Evolutionary conservation across 2,113 vertebrate species (phyloP).

Genomic region (Shinisaurus crocodilurus): DNA sequence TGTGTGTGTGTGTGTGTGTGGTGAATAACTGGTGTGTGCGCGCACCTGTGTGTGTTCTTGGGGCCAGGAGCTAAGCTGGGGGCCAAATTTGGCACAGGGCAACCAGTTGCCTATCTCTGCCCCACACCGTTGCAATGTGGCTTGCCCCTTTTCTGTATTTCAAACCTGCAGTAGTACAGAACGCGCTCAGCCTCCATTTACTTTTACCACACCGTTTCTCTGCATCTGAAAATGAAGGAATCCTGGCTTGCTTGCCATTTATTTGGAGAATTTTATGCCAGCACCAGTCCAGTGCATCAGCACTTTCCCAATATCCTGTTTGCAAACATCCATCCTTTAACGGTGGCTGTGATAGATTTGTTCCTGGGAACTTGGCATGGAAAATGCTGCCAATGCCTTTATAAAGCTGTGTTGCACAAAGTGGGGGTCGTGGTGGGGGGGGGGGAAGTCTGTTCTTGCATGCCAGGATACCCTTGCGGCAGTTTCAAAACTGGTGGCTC

Average conservation of each 20-base stretch:
- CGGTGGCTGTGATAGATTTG: neutral
- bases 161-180: neutral
- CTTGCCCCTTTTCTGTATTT: neutral
- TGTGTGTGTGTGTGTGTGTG: no score
- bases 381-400: neutral
- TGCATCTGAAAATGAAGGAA: neutral
- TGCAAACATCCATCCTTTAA: neutral
- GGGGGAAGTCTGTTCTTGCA: no score
- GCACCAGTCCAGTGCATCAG: neutral
- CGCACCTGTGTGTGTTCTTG: neutral
- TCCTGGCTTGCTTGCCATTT: neutral
- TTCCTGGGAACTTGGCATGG: constrained; percentile 6
- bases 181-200: neutral
- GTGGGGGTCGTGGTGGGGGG: neutral
- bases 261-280: neutral
- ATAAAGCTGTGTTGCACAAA: neutral
- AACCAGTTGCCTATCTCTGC: no score
- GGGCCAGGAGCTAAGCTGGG: neutral
- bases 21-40: neutral
- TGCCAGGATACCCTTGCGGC: no score
- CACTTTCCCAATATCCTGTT: neutral
- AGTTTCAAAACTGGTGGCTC: neutral
- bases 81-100: no score
- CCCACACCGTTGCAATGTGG: neutral
- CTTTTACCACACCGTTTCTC: neutral